Conservation (phyloP, 2,113 vertebrate species). For the Uria lomvia region DNA sequence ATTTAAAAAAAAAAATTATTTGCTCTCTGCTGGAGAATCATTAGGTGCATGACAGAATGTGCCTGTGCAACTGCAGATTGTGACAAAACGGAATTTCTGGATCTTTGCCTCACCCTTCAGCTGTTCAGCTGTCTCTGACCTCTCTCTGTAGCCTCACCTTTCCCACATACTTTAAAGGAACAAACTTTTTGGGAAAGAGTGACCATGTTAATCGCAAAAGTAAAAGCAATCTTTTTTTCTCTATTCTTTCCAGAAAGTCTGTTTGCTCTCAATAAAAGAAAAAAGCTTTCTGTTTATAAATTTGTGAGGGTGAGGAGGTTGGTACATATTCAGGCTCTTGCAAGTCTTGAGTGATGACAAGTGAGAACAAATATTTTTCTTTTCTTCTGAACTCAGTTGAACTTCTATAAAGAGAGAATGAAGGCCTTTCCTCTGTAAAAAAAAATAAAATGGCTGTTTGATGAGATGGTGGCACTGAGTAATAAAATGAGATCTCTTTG, state of each 20-base stretch:
- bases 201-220: neutral
- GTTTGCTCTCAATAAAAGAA: neutral
- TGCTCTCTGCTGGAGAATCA: neutral
- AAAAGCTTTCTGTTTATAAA: neutral
- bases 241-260: neutral
- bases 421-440: neutral
- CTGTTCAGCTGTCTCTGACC: neutral
- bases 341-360: neutral
- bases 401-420: neutral
- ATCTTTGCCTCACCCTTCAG: neutral
- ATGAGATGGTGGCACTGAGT: neutral
- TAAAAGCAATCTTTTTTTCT: neutral
- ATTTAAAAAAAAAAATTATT: neutral
- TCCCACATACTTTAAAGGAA: neutral
- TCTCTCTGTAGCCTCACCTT: neutral
- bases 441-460: neutral
- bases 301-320: neutral
- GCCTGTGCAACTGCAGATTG: neutral
- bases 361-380: neutral
- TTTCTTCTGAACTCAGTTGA: neutral
- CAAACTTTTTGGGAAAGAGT: neutral
- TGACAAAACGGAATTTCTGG: neutral
- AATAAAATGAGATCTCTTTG: neutral
- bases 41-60: neutral
- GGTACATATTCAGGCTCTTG: neutral